These are phyloP conservation scores for Drosophila hydei DNA, from an alignment of 1,140 invertebrate species.

Conservation along the genomic window DNA sequence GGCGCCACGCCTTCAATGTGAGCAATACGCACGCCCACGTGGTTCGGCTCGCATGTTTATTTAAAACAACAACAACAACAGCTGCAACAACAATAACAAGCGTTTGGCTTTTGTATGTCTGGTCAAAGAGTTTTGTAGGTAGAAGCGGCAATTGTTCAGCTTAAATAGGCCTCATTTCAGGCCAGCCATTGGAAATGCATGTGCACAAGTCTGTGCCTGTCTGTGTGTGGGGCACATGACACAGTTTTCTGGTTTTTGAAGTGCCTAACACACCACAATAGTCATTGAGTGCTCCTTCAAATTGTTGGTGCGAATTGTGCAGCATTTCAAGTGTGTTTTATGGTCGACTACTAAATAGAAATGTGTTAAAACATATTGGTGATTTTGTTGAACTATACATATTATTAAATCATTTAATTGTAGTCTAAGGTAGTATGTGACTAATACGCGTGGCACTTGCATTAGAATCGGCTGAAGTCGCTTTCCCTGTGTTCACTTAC, in stretches of 20 bases:
- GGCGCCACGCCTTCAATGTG: slow-evolving; percentile 40
- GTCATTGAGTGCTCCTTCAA: slow-evolving; percentile 26
- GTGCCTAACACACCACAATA: slow-evolving; percentile 15
- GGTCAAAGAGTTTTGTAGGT: slow-evolving; percentile 26
- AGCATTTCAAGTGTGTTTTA: slow-evolving; percentile 31
- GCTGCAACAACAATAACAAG: slow-evolving; percentile 13
- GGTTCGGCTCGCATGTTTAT: slow-evolving; percentile 65
- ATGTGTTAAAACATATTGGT: not conserved
- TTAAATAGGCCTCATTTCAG: slow-evolving; percentile 69
- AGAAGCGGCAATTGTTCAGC: slow-evolving; percentile 53
- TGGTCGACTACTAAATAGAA: not conserved
- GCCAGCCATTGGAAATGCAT: slow-evolving; percentile 20
- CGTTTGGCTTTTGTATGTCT: slow-evolving; percentile 37
- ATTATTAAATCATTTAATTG: no score
- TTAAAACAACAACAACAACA: slow-evolving; percentile 54
- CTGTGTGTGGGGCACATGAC: slow-evolving; percentile 16
- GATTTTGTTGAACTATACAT: not conserved
- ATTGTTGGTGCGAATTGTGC: slow-evolving; percentile 20
- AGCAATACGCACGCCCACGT: slow-evolving; percentile 30
- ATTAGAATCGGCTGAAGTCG: no score
- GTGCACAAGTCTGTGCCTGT: slow-evolving; percentile 21
- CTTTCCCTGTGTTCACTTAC: no score
- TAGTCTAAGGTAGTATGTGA: no score
- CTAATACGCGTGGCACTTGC: no score
- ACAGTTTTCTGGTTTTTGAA: slow-evolving; percentile 27